phyloP scores from a whole-genome alignment of 1,140 invertebrate species.

The Trichonephila inaurata region DNA sequence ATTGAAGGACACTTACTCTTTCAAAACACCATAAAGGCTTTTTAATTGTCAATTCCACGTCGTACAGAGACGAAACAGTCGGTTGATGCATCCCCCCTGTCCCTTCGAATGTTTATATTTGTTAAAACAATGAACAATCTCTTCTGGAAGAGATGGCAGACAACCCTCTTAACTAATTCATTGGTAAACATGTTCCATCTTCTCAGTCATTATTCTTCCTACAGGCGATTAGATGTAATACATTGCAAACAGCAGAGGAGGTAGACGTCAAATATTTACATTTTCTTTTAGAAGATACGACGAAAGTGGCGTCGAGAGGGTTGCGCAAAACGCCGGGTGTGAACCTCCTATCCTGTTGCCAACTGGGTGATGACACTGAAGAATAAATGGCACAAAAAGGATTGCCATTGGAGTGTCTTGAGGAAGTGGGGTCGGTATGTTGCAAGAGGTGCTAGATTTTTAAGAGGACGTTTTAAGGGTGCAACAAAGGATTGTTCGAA shows the following conservation, averaged over 20 bases:
- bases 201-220: neutral
- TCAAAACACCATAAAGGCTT: neutral
- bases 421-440: neutral
- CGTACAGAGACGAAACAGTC: neutral
- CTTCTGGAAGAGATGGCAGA: neutral
- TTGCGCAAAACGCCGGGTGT: neutral
- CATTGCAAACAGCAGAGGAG: neutral
- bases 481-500: neutral
- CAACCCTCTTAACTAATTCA: neutral
- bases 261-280: neutral
- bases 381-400: neutral
- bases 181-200: neutral
- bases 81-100: neutral
- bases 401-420: neutral
- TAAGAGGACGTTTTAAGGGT: neutral
- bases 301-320: too few species aligned
- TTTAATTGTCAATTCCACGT: neutral
- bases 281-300: neutral
- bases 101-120: neutral
- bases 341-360: neutral
- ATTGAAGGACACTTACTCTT: neutral
- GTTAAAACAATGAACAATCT: neutral
- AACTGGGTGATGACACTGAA: constrained; percentile 24
- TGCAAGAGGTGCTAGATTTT: constrained; percentile 22
- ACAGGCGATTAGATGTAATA: neutral